Base-by-base conservation (phyloP, 2,113 vertebrate genomes). In the Platysternon megacephalum region DNA sequence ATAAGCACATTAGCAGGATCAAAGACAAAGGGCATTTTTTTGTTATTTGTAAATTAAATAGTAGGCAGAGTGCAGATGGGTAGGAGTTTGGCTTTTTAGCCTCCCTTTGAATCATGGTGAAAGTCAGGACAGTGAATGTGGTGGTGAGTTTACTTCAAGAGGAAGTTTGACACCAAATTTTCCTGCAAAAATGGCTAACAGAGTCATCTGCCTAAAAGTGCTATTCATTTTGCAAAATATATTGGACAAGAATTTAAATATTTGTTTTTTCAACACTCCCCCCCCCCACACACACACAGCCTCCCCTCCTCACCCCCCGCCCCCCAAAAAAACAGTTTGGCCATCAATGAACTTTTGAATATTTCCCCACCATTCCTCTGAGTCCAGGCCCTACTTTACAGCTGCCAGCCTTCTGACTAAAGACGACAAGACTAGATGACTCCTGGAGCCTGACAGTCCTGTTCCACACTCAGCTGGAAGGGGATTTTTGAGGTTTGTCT, bases 361-460 rank as follows among this genome's bases (percentile, higher is more conserved):
- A 5, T 87, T 80, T 17, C 29, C 53, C 8, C 42, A 35, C 13
- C 12, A 49, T 53, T 87, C 9, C 46, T 48, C 21, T n/a, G 19
- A 32, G 11, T n/a, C 44, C 46, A 79, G 11, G 19, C 39, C 10
- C 11, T 22, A 46, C 5, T 56, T 6, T 48, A 35, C 35, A 74
- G 13, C 58, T 16, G 24, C 17, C 78, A 39, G 51, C 32, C 46
- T 79, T 48, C 17, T 42, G 32, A 80, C 21, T 52, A 17, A 39
- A 14, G 2, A n/a, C 11, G 17, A 56, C 79, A 55, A 11, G 17
- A 39, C 72, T 49, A 61, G 12, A 39, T 0, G 22, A 51, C 22
- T 74, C n/a, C 44, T 1, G 2, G 13, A 8, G 26, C 32, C 74
- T 22, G 51, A 68, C 42, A 26, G 13, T 0, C 2, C 58, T 3